Conservation (phyloP, 2,797 vertebrate species). For the Gephyroberyx darwinii region DNA sequence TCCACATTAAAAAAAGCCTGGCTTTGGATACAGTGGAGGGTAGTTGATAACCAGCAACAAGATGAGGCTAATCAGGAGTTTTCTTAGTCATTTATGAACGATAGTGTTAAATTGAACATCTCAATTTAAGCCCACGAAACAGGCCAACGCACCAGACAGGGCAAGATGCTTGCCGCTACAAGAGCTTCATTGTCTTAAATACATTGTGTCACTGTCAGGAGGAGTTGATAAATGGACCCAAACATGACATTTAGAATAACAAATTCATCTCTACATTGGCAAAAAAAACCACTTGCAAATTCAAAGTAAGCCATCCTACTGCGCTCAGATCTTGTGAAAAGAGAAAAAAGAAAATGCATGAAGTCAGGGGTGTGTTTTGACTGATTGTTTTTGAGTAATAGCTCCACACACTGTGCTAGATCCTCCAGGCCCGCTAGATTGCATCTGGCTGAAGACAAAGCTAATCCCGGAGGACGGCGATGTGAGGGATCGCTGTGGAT, state of each 20-base stretch:
- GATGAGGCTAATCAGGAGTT: background rate
- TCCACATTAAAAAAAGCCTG: too few species aligned
- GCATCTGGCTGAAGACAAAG: conserved; percentile 71
- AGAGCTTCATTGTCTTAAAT: conserved; percentile 53
- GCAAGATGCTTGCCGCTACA: conserved; percentile 37
- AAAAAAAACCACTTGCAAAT: conserved; percentile 15
- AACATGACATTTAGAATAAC: conserved; percentile 59
- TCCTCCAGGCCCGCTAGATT: conserved; percentile 71
- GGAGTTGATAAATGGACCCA: conserved; percentile 57
- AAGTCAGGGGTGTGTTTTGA: conserved; percentile 62
- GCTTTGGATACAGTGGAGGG: background rate
- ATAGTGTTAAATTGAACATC: conserved; percentile 34
- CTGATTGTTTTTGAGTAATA: conserved; percentile 75
- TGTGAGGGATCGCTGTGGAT: conserved; percentile 70
- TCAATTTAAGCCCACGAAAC: conserved; percentile 17
- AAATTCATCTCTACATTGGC: conserved; percentile 49
- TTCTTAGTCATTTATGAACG: conserved; percentile 36
- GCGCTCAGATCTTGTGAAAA: conserved; percentile 51
- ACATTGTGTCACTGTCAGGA: conserved; percentile 49
- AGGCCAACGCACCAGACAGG: conserved; percentile 28
- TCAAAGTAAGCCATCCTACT: conserved; percentile 46
- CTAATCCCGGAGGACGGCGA: conserved; percentile 73
- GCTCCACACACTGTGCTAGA: conserved; percentile 64
- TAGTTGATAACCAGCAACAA: background rate
- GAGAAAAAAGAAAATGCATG: conserved; percentile 28